Evolutionary conservation across 1,140 invertebrate species (phyloP).

Genomic region (Cyclina sinensis): DNA sequence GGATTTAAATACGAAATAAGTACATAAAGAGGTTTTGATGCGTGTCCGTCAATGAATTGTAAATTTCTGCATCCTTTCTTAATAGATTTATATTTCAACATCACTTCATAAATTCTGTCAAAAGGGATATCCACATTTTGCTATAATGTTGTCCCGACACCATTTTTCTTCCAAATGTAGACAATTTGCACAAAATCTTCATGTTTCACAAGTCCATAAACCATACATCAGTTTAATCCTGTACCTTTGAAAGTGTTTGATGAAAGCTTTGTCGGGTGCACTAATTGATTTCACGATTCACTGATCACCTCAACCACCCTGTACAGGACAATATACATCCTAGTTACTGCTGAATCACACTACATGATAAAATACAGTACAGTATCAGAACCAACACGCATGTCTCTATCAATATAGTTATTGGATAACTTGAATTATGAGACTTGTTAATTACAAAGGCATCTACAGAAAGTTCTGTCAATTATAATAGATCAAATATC

Average conservation of each 20-base stretch:
- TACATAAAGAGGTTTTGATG: not conserved
- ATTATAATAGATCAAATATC: not conserved
- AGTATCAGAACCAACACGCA: not conserved
- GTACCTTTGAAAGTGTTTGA: slow-evolving; percentile 16
- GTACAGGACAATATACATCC: slow-evolving; percentile 21
- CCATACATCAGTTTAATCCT: not conserved
- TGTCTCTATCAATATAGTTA: slow-evolving; percentile 23
- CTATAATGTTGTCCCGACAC: not conserved
- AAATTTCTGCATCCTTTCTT: not conserved
- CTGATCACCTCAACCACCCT: not conserved
- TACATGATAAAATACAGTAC: not conserved
- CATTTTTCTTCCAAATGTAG: not conserved
- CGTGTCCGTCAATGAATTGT: slow-evolving; percentile 3
- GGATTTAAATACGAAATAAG: not conserved
- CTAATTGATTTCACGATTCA: slow-evolving; percentile 20
- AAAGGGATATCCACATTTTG: slow-evolving; percentile 1
- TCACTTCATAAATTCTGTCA: not conserved
- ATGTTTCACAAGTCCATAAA: slow-evolving; percentile 1
- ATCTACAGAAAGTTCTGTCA: not conserved
- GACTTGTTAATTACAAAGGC: slow-evolving; percentile 5
- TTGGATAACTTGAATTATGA: slow-evolving; percentile 33
- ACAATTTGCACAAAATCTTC: not conserved
- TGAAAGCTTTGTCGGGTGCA: not conserved
- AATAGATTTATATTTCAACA: not conserved
- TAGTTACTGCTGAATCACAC: not conserved